Evolutionary conservation across 2,888 invertebrate species (phyloP).

Genomic region (Sinhomidia bicolor): DNA sequence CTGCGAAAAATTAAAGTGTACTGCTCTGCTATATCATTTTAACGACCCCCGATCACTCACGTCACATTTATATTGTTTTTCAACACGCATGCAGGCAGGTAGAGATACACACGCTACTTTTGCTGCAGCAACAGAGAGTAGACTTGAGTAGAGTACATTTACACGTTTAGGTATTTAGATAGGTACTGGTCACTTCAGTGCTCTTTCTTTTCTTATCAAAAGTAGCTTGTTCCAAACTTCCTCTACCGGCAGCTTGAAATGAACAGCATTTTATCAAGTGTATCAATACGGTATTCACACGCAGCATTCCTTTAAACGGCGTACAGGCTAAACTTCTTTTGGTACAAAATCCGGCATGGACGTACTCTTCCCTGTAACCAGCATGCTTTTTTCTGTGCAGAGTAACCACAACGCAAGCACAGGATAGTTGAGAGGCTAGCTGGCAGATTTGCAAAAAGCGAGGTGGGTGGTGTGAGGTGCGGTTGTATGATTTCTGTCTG

Average conservation of each 20-base stretch:
- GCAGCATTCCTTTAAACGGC: neutral
- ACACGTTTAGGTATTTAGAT: no score
- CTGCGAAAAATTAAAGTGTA: no score
- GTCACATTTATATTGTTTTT: neutral
- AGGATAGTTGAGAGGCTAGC: neutral
- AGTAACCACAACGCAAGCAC: neutral
- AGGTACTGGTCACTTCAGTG: no score
- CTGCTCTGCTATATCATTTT: no score
- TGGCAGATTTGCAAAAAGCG: slow-evolving; percentile 10
- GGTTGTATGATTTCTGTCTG: neutral
- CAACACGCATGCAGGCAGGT: no score
- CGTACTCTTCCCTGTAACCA: neutral
- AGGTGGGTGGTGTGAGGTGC: slow-evolving; percentile 69
- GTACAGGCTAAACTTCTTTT: neutral
- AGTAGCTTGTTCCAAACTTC: neutral
- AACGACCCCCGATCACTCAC: neutral
- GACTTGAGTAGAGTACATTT: no score
- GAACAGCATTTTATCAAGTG: slow-evolving; percentile 21
- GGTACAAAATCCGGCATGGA: slow-evolving; percentile 63
- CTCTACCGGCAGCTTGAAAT: neutral
- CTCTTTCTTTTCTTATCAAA: no score
- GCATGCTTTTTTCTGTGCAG: neutral
- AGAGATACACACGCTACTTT: no score
- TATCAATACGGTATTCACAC: neutral
- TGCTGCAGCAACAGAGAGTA: no score